These are phyloP conservation scores for Peromyscus attwateri DNA, from an alignment of 2,797 vertebrate species.

Conservation along the genomic window DNA sequence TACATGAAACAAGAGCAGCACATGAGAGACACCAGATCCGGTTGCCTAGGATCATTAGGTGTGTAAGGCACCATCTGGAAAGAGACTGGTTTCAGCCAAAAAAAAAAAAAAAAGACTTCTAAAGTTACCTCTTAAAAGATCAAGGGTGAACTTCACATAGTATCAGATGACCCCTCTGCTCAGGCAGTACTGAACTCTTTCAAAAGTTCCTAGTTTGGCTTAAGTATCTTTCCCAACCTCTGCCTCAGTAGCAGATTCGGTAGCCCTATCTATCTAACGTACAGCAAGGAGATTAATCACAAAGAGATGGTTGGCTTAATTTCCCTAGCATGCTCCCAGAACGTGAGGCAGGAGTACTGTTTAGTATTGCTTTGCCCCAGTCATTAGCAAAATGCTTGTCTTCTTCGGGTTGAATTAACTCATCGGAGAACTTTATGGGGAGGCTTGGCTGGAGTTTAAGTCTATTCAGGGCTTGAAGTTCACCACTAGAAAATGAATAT, in stretches of 20 bases:
- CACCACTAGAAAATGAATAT: slow-evolving; percentile 4
- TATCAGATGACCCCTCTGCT: slow-evolving; percentile 17
- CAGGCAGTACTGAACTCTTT: slow-evolving; percentile 1
- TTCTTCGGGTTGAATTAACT: slow-evolving; percentile 43
- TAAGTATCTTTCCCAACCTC: neutral
- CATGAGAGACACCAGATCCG: neutral
- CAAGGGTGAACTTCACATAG: slow-evolving; percentile 21
- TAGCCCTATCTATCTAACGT: neutral
- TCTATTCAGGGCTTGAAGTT: slow-evolving; percentile 15
- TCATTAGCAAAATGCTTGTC: neutral
- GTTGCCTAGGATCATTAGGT: slow-evolving; percentile 15
- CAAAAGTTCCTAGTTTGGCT: slow-evolving; percentile 18
- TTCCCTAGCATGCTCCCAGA: slow-evolving; percentile 18
- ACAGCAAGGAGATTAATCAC: neutral
- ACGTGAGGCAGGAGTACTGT: neutral
- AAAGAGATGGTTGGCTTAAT: neutral
- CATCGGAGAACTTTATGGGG: neutral
- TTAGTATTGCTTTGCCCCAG: neutral
- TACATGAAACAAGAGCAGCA: slow-evolving; percentile 40
- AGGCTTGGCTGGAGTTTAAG: neutral
- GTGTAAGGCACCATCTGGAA: slow-evolving; percentile 68
- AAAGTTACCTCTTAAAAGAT: slow-evolving; percentile 72
- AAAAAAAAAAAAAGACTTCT: slow-evolving; percentile 32
- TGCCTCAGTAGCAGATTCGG: neutral
- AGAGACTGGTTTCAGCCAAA: slow-evolving; percentile 23